Percentiles rank a stretch among this genome's conserved stretches.
These are phyloP conservation scores for Steatornis caripensis DNA, from an alignment of 2,113 vertebrate genomes.

Conservation along the genomic window DNA sequence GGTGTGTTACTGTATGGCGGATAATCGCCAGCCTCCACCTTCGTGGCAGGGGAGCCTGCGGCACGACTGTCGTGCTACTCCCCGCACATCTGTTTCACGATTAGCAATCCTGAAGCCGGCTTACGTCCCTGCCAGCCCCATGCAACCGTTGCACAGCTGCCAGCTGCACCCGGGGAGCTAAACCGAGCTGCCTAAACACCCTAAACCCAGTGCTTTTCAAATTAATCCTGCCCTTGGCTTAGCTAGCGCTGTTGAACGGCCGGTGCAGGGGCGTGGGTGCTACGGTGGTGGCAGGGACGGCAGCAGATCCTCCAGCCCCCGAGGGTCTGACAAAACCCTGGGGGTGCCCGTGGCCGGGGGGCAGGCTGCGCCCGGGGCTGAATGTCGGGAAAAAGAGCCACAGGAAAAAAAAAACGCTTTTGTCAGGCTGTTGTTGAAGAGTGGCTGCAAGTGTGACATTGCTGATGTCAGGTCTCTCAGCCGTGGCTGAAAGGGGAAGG, in stretches of 20 bases:
- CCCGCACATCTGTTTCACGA: neutral
- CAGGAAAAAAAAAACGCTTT: neutral
- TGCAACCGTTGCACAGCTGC: neutral
- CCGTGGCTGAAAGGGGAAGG: neutral
- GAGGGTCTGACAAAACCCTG: neutral
- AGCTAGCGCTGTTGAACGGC: neutral
- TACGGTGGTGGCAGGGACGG: rapidly evolving
- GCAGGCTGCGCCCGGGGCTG: neutral
- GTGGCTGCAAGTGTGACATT: neutral
- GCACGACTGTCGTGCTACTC: neutral
- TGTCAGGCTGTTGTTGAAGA: neutral
- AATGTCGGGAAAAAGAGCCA: rapidly evolving
- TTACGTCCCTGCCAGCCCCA: neutral
- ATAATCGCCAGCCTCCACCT: neutral
- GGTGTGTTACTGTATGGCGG: neutral
- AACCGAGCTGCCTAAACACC: rapidly evolving
- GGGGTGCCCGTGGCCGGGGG: rapidly evolving
- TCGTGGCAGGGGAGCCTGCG: neutral
- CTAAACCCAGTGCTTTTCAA: neutral
- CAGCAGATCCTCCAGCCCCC: neutral
- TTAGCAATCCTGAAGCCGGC: neutral
- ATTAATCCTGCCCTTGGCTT: neutral
- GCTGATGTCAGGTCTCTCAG: neutral
- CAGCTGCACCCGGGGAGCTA: neutral
- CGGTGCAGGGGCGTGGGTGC: neutral